Evolutionary conservation across 1,140 invertebrate genomes (phyloP).

Genomic region (Hormaphis cornu): DNA sequence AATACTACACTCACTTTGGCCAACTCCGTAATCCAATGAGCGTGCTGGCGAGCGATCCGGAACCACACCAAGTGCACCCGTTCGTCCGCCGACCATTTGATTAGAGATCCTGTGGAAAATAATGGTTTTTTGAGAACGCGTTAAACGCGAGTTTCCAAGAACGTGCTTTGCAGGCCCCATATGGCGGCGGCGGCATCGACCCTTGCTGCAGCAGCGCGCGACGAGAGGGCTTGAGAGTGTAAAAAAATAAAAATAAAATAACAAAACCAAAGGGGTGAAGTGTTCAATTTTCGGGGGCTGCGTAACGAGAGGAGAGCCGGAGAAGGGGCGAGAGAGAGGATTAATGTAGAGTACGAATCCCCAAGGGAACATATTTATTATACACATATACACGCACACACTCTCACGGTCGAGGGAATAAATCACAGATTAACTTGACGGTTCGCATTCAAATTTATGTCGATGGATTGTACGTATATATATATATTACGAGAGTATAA

Average conservation of each 20-base stretch:
- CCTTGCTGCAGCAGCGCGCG: not conserved
- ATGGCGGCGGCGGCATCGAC: constrained; percentile 13
- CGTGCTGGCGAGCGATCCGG: constrained; percentile 57
- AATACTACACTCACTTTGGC: constrained; percentile 49
- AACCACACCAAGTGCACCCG: constrained; percentile 74
- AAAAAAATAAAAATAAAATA: constrained; percentile 15
- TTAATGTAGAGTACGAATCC: constrained; percentile 22
- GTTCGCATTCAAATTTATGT: constrained; percentile 32
- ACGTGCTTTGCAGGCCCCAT: constrained; percentile 14
- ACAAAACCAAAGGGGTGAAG: constrained; percentile 26
- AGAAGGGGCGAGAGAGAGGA: not conserved
- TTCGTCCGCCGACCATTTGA: constrained; percentile 52
- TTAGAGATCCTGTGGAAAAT: constrained; percentile 57
- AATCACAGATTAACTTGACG: constrained; percentile 32
- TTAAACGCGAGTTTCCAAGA: constrained; percentile 13
- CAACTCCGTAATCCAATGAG: constrained; percentile 67
- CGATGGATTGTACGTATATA: constrained; percentile 2
- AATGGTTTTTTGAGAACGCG: constrained; percentile 30
- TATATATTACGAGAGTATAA: not conserved
- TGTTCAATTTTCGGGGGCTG: constrained; percentile 27
- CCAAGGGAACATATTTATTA: constrained; percentile 9
- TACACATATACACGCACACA: not conserved
- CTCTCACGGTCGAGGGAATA: constrained; percentile 6
- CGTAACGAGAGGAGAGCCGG: not conserved
- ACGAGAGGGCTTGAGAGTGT: constrained; percentile 21